Evolutionary conservation across 2,113 vertebrate species (phyloP).

Genomic region (Malurus melanocephalus): DNA sequence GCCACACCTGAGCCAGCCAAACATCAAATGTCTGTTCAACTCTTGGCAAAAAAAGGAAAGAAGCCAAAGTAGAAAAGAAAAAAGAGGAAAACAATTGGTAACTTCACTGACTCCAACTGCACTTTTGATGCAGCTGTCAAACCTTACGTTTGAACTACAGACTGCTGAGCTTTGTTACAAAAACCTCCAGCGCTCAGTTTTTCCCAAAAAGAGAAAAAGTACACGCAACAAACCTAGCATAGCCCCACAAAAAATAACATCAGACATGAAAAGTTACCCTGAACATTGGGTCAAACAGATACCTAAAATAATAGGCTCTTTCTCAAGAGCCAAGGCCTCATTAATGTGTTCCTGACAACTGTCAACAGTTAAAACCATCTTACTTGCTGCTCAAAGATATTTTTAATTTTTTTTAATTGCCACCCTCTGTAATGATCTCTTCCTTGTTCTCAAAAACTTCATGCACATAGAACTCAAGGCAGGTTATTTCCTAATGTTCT

Average conservation of each 20-base stretch:
- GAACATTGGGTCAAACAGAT: background rate
- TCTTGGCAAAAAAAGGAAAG: background rate
- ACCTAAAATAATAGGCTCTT: background rate
- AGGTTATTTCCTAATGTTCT: background rate
- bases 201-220: background rate
- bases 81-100: background rate
- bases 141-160: background rate
- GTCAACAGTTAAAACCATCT: background rate
- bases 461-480: background rate
- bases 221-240: background rate
- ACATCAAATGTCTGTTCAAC: background rate
- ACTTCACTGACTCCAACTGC: background rate
- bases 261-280: background rate
- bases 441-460: background rate
- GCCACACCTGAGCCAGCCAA: background rate
- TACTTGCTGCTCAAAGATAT: background rate
- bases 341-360: background rate
- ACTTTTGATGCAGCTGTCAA: background rate
- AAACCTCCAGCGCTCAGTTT: background rate
- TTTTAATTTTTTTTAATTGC: background rate
- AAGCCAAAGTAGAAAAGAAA: background rate
- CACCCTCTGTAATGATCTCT: background rate
- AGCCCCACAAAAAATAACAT: background rate
- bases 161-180: background rate
- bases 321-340: background rate